Evolutionary conservation across 2,888 invertebrate species (phyloP), one percentile per base, ranked within the genome.

Genomic region (Hypselothyrea guttata): DNA sequence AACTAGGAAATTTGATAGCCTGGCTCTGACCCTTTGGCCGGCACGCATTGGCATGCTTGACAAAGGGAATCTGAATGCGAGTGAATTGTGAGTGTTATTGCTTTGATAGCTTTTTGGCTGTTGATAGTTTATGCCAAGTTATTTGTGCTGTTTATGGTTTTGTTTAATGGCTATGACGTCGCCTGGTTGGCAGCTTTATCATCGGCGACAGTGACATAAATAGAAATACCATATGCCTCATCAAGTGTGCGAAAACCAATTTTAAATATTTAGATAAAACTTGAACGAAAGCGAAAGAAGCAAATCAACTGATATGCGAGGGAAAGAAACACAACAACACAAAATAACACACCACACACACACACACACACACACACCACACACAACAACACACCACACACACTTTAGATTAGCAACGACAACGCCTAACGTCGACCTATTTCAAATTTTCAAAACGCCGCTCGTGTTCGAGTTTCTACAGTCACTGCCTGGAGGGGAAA

Each of bases 191-290:
- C 53, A 49, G 51, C 63, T 60, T 74, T 74, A 68, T 74, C 62
- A 68, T 49, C 59, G 22, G 22, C 22, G 33, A 13, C 37, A 40
- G 51, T 48, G 63, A 53, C 52, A 59, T 35, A 63, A 72, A 72
- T 73, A 69, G 62, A 66, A 66, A 73, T 63, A 55, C 45, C 57
- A 62, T 46, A 67, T 59, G 51, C 52, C 71, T 60, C 71, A 68
- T 71, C 71, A 59, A 34, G 35, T 38, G 60, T 70, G 62, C 62
- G 63, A 74, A 74, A 74, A 57, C 56, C 75, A 77, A 77, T 81
- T 77, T 78, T 82, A 82, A 78, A 78, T 78, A 78, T 78, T 78
- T 75, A 82, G 78, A 78, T 81, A 81, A 78, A 82, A 73, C 67
- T 67, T 45, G 60, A 67, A 66, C 55, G 65, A 49, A 69, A 51